Conservation (phyloP, 2,888 invertebrate species). For the Sialis fuliginosa region DNA sequence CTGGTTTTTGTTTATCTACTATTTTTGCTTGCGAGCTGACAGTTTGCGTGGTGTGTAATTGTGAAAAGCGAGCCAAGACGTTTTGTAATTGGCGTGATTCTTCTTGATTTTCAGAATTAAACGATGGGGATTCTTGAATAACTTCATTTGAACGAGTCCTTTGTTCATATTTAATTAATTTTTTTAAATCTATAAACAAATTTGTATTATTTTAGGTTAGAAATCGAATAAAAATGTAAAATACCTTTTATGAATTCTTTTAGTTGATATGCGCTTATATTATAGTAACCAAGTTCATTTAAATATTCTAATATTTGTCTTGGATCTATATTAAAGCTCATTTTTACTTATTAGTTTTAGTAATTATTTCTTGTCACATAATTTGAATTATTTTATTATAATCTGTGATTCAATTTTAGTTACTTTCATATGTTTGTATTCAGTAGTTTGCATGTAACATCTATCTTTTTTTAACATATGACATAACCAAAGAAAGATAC, state of each 20-base stretch:
- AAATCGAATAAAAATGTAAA: slow-evolving; percentile 1
- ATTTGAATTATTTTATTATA: no score
- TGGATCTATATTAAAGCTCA: slow-evolving; percentile 30
- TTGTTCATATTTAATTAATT: slow-evolving; percentile 35
- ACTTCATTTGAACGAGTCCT: slow-evolving; percentile 13
- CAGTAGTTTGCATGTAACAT: no score
- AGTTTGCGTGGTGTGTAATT: not conserved
- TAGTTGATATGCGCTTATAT: slow-evolving; percentile 47
- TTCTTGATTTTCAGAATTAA: no score
- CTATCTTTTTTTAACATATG: no score
- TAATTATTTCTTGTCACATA: no score
- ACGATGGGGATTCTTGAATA: no score
- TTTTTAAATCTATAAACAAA: slow-evolving; percentile 24
- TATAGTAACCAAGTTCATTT: slow-evolving; percentile 50
- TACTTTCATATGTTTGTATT: no score
- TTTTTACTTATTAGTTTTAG: no score
- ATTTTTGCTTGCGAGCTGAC: not conserved
- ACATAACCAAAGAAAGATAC: no score
- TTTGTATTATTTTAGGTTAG: slow-evolving; percentile 25
- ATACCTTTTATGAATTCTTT: slow-evolving; percentile 55
- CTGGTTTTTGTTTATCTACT: not conserved
- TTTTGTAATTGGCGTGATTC: no score
- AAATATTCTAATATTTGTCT: slow-evolving; percentile 47
- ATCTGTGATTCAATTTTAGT: no score
- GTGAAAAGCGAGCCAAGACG: not conserved